Evolutionary conservation across 2,888 invertebrate species (phyloP), one percentile per base, ranked within the genome.

Genomic region (Chymomyza procnemis): DNA sequence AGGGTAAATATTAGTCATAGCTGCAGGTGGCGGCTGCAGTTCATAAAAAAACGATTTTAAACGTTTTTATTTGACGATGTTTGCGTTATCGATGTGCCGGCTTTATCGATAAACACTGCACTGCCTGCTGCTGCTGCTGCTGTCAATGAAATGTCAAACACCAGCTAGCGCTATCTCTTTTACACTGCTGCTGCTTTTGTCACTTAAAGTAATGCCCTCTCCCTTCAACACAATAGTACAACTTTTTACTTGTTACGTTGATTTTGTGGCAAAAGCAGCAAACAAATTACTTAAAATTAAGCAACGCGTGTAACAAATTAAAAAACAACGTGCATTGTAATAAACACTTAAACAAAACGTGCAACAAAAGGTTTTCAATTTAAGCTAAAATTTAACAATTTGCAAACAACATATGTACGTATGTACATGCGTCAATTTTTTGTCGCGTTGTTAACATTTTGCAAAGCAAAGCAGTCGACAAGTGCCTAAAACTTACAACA

Each of bases 361-460:
- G 34, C 34, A 41, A 41, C 12, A 12, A 41, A 41, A 41, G 34
- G 34, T 41, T 41, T 41, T 41, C 12, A 41, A 14, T 12, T 12
- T 2, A 12, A 2, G 3, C 9, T 41, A 12, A 41, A 41, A 41
- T 41, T 5, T 12, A 12, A 41, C 34, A 12, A 12, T 41, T 41
- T 41, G 34, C 34, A 41, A 41, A 41, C 34, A 41, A 41, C 34
- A 41, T 41, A 41, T 41, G 12, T 41, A 41, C 12, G 34, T 41
- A 41, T 50, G 26, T 18, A 26, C 22, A 4, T 26, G 48, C 60
- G n/a, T 21, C 14, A 80, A 74, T 73, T 80, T 69, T 80, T 79
- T 81, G 80, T 81, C 80, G 80, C 79, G 80, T 81, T 81, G 80
- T 81, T 78, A 84, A 84, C 73, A 74, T 80, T n/a, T 84, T 69